Evolutionary conservation across 2,888 invertebrate genomes (phyloP).

Genomic region (Scaptomyza flava): DNA sequence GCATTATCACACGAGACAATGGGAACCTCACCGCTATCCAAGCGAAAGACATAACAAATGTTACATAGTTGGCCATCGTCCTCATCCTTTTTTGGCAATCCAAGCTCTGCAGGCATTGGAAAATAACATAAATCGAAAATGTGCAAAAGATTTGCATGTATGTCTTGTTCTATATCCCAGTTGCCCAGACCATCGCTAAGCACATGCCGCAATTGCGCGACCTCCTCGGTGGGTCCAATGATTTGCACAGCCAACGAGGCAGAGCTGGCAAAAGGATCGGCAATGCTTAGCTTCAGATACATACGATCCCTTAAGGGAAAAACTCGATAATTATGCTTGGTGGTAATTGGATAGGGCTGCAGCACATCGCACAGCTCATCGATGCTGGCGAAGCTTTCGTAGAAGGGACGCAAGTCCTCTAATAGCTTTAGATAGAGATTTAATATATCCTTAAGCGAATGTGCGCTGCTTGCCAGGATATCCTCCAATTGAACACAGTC

Average conservation of each 20-base stretch:
- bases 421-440: slow-evolving; percentile 68
- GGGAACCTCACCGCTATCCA: slow-evolving; percentile 81
- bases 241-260: slow-evolving; percentile 79
- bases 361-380: slow-evolving; percentile 83
- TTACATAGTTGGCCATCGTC: slow-evolving; percentile 73
- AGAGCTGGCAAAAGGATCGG: slow-evolving; percentile 79
- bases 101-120: slow-evolving; percentile 72
- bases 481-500: slow-evolving; percentile 66
- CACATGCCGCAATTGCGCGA: slow-evolving; percentile 72
- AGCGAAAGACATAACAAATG: slow-evolving; percentile 82
- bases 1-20: slow-evolving; percentile 83
- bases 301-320: slow-evolving; percentile 82
- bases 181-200: slow-evolving; percentile 79
- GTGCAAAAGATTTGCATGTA: slow-evolving; percentile 83
- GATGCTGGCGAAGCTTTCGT: slow-evolving; percentile 79
- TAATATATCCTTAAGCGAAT: slow-evolving; percentile 32
- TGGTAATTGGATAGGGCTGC: slow-evolving; percentile 77
- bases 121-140: slow-evolving; percentile 84
- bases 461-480: slow-evolving; percentile 51
- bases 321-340: slow-evolving; percentile 80
- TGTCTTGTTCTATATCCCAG: slow-evolving; percentile 82
- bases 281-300: slow-evolving; percentile 78
- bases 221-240: slow-evolving; percentile 82
- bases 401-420: slow-evolving; percentile 81
- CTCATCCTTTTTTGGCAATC: slow-evolving; percentile 27